Evolutionary conservation across 2,113 vertebrate species (phyloP), one percentile per base, ranked within the genome.

Genomic region (Rattus rattus): DNA sequence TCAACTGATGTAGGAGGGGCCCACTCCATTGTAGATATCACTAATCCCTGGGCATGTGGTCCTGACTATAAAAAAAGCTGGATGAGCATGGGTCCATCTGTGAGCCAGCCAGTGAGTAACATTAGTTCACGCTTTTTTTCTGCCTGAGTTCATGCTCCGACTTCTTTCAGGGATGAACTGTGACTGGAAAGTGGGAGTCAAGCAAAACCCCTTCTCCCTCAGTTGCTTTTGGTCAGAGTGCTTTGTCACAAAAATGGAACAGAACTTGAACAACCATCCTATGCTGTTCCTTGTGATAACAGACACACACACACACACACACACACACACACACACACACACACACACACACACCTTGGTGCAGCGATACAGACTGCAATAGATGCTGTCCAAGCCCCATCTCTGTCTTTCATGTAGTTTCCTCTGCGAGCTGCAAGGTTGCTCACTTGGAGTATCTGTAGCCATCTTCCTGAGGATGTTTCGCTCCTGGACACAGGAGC

Each of bases 331-430:
- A 11, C 12, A 10, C 24, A 63, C 24, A 22, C 63, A 65, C 63
- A 28, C 2, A 65, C 63, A 2, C 2, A 26, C 17, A 20, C 9
- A 11, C 26, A 39, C 39, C 67, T 10, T 22, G 3, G 9, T 59
- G 77, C 24, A 49, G 7, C 0, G 14, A 24, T 11, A 61, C 63
- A n/a, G 17, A 11, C 36, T 24, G 12, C 12, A 47, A 2, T 14
- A 63, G 70, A 19, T 33, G 52, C 33, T 54, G 28, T 79, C 1
- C 0, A 28, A 43, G 9, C 75, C 39, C 33, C 0, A 39, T 7
- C 9, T 36, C 24, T 33, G 19, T 22, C 30, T 39, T 0, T 6
- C 6, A 20, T 30, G 20, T 30, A 56, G 30, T 4, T 16, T n/a
- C 10, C 24, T 49, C 59, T 81, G 26, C 52, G 12, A 24, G 4